These are phyloP conservation scores for Montifringilla adamsi DNA, from an alignment of 2,113 vertebrate species.

Conservation along the genomic window DNA sequence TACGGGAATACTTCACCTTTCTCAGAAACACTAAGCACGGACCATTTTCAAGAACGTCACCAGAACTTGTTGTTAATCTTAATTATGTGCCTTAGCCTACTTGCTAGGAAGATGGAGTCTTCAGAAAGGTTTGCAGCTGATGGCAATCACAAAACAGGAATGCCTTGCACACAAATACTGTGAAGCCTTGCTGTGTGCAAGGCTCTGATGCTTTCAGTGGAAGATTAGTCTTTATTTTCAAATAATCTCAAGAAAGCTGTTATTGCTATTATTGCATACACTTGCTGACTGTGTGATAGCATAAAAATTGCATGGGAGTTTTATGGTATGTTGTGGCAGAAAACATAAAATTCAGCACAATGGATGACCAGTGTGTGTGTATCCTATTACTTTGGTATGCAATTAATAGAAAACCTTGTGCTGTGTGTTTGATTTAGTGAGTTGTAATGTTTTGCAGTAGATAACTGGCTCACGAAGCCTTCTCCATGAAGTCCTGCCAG, in stretches of 20 bases:
- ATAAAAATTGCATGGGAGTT: slow-evolving; percentile 13
- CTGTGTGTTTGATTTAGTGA: slow-evolving; percentile 60
- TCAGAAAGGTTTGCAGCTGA: neutral
- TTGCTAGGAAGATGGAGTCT: neutral
- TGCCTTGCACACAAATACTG: neutral
- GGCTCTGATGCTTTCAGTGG: neutral
- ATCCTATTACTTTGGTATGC: slow-evolving; percentile 30
- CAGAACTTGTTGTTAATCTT: slow-evolving; percentile 42
- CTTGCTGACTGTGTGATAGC: neutral
- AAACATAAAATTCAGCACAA: slow-evolving; percentile 20
- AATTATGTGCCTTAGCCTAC: neutral
- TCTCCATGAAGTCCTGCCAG: slow-evolving; percentile 33
- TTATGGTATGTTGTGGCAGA: slow-evolving; percentile 4
- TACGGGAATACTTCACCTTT: slow-evolving; percentile 28
- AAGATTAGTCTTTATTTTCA: neutral
- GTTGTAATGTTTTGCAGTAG: slow-evolving; percentile 28
- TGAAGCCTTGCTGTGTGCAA: neutral
- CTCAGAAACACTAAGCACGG: slow-evolving; percentile 12
- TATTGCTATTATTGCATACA: neutral
- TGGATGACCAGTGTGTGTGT: slow-evolving; percentile 14
- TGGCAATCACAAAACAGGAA: neutral
- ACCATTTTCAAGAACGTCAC: neutral
- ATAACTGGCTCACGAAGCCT: slow-evolving; percentile 32
- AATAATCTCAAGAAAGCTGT: neutral
- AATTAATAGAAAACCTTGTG: slow-evolving; percentile 63